phyloP scores from a whole-genome alignment of 1,140 invertebrate species.

The Drosophila pectinifera region DNA sequence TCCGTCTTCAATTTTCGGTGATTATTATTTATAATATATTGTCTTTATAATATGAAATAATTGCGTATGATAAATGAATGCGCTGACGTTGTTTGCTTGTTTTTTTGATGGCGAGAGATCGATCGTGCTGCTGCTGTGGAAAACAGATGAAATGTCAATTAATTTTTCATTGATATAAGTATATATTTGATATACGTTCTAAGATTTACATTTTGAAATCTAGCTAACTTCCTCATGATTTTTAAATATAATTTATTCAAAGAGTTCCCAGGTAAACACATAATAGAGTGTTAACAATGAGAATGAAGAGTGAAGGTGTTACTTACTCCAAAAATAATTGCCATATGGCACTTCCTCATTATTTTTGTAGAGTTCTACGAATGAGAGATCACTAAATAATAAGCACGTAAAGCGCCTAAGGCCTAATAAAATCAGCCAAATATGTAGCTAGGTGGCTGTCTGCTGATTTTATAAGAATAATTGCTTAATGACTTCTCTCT shows the following conservation, averaged over 20 bases:
- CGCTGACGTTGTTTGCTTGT: slow-evolving; percentile 22
- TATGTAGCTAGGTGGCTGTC: neutral
- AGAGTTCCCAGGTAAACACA: slow-evolving; percentile 6
- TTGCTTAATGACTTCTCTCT: neutral
- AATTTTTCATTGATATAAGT: slow-evolving; percentile 15
- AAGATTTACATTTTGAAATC: neutral
- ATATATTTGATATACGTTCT: slow-evolving; percentile 16
- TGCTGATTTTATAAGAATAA: neutral
- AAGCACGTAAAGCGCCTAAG: too few relatives aligned
- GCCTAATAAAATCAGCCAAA: neutral
- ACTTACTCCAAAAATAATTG: neutral
- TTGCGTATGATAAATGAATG: slow-evolving; percentile 47
- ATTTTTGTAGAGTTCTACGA: too few relatives aligned
- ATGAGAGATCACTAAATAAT: neutral
- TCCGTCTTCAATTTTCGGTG: slow-evolving; percentile 30
- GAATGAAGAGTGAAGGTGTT: slow-evolving; percentile 5
- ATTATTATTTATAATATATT: slow-evolving; percentile 46
- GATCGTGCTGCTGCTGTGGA: slow-evolving; percentile 28
- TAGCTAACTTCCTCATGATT: slow-evolving; percentile 15
- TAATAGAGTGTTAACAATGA: slow-evolving; percentile 8
- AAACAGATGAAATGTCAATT: slow-evolving; percentile 38
- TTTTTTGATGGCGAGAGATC: slow-evolving; percentile 19
- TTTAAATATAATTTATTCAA: neutral
- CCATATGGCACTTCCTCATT: neutral
- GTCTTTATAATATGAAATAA: slow-evolving; percentile 27